A percentile compares a stretch with the other conserved stretches of the same genome.
phyloP scores from a whole-genome alignment of 2,888 invertebrate species.

The Microctonus brassicae region DNA sequence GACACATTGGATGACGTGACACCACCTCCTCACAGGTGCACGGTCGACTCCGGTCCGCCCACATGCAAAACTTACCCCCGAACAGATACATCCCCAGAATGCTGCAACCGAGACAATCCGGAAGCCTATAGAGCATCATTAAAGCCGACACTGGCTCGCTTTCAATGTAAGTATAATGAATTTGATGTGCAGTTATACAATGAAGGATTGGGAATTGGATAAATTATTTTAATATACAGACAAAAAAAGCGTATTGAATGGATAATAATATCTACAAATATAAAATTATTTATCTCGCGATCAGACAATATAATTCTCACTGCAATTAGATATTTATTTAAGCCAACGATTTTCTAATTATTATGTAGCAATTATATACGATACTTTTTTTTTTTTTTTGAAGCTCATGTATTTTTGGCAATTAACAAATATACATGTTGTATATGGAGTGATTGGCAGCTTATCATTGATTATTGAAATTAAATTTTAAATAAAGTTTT shows the following conservation, averaged over 20 bases:
- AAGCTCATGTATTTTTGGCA: background rate
- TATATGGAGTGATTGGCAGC: background rate
- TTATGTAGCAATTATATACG: background rate
- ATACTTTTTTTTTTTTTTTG: background rate
- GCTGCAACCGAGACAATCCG: constrained; percentile 78
- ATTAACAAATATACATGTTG: background rate
- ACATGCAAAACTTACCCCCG: constrained; percentile 99
- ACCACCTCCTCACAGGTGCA: constrained; percentile 95
- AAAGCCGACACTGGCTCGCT: constrained; percentile 33
- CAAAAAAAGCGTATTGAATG: background rate
- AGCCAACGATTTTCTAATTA: background rate
- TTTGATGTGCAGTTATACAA: background rate
- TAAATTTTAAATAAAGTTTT: too few relatives aligned
- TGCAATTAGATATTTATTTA: background rate
- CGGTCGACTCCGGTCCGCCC: constrained; percentile 87
- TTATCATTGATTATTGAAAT: too few relatives aligned
- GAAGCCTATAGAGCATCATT: constrained; percentile 63
- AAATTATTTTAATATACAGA: background rate
- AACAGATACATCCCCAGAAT: constrained; percentile 99
- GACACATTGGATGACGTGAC: constrained; percentile 89
- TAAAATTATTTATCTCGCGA: background rate
- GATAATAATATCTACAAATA: background rate
- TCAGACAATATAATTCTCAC: too few relatives aligned
- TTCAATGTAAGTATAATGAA: background rate
- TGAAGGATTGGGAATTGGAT: background rate